Conservation (phyloP, 2,113 vertebrate genomes). For the Megaceryle torquata region DNA sequence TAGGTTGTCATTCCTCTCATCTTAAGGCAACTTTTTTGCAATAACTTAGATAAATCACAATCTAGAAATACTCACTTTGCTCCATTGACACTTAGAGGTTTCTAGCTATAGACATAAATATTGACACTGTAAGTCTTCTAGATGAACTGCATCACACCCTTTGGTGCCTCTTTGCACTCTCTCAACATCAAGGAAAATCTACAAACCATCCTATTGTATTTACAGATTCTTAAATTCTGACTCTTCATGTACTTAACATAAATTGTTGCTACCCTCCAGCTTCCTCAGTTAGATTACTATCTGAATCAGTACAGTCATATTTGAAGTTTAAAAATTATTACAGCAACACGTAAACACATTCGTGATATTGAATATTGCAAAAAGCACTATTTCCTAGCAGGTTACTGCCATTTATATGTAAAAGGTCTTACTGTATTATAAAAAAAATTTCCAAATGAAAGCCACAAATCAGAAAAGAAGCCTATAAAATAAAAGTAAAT, state of each 20-base stretch:
- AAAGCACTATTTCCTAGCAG: background rate
- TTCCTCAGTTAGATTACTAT: background rate
- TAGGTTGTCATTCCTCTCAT: background rate
- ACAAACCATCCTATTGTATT: background rate
- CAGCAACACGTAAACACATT: background rate
- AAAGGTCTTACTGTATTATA: background rate
- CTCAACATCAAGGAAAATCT: background rate
- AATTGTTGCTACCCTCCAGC: background rate
- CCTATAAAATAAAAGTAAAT: slow-evolving; percentile 54
- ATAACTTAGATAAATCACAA: background rate
- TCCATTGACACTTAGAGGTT: background rate
- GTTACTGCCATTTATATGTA: background rate
- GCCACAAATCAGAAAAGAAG: slow-evolving; percentile 37
- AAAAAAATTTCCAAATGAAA: background rate
- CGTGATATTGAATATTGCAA: background rate
- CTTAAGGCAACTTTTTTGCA: background rate
- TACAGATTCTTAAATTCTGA: background rate
- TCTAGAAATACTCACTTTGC: background rate
- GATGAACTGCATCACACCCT: background rate
- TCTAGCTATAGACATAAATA: background rate
- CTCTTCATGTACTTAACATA: background rate
- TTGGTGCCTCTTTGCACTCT: background rate
- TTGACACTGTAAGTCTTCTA: background rate
- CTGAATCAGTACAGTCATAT: background rate
- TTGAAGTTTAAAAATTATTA: background rate